phyloP scores from a whole-genome alignment of 1,140 invertebrate genomes.

The Plectrocnemia conspersa region DNA sequence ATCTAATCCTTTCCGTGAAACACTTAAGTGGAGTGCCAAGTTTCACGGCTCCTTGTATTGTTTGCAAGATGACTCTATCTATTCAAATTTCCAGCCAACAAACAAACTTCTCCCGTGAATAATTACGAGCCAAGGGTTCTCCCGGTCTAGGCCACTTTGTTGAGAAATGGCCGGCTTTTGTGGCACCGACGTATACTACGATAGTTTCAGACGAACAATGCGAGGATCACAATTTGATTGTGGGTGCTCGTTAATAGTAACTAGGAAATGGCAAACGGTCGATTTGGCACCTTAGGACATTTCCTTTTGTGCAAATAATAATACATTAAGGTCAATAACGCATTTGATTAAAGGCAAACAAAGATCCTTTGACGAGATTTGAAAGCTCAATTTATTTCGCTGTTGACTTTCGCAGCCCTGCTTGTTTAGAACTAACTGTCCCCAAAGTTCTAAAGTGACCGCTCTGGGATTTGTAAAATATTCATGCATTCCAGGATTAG shows the following conservation, averaged over 20 bases:
- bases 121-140: constrained; percentile 17
- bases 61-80: constrained; percentile 33
- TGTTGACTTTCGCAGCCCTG: constrained; percentile 17
- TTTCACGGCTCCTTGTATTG: constrained; percentile 32
- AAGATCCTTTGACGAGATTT: not conserved
- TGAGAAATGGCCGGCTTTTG: constrained; percentile 19
- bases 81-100: constrained; percentile 31
- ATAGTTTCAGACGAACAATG: constrained; percentile 1
- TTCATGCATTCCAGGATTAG: constrained; percentile 15
- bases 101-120: constrained; percentile 22
- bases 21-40: constrained; percentile 35
- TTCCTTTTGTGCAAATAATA: no score
- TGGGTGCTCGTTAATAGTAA: no score
- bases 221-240: constrained; percentile 2
- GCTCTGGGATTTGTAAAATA: constrained; percentile 20
- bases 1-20: no score
- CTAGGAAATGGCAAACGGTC: no score
- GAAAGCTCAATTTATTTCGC: constrained; percentile 20
- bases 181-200: not conserved
- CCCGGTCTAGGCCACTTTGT: not conserved
- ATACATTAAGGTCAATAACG: no score
- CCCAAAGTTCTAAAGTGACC: constrained; percentile 2
- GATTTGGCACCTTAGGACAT: no score
- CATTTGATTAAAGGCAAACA: no score
- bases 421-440: constrained; percentile 7